Base-by-base conservation (phyloP, 2,888 invertebrate species). In the Papilio elwesi region DNA sequence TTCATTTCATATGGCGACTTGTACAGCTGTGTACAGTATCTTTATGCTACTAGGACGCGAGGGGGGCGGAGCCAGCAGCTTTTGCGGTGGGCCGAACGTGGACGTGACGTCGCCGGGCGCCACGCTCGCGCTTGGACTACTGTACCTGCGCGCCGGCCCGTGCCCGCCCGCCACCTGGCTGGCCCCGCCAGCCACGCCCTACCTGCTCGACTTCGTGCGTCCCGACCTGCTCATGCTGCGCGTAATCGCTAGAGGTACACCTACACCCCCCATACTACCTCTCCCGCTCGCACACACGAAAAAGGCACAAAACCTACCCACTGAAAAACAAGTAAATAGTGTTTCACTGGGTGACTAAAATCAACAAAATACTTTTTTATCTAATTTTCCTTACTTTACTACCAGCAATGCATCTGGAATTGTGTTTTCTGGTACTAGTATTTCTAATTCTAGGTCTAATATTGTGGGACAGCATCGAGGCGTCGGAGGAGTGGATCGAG, bases 41-140 rank as follows among this genome's bases (percentile, higher is more conserved):
- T 64, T 53, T 15, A 49, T 59, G n/a, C 12, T n/a, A 11, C 59
- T 12, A 90, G 97, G 98, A 76, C 95, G 97, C 69, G 98, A 99
- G 89, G 98, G 98, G 0, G 97, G 97, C 74, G 95, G 96, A 0
- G 97, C 98, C 0, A 99, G 99, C 0, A 99, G 98, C 98, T 0
- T 92, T 99, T 49, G 99, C 99, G 0, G 93, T 99, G 6, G 99
- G 99, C 0, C 95, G 64, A 99, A 99, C 91, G 96, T 98, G 74
- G 98, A 99, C 91, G 98, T 99, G 66, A 99, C 99, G 1, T 97
- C 98, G 0, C 98, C 99, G 0, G 99, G 99, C 0, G 99, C 99
- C 0, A 98, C 98, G 0, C 93, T 99, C 49, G 99, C 99, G 0
- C 93, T 99, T 6, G 99, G 99, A 0, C 95, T 99, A 80, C 97